These are phyloP conservation scores for Trematomus loennbergii DNA, from an alignment of 2,113 vertebrate species.

Conservation along the genomic window DNA sequence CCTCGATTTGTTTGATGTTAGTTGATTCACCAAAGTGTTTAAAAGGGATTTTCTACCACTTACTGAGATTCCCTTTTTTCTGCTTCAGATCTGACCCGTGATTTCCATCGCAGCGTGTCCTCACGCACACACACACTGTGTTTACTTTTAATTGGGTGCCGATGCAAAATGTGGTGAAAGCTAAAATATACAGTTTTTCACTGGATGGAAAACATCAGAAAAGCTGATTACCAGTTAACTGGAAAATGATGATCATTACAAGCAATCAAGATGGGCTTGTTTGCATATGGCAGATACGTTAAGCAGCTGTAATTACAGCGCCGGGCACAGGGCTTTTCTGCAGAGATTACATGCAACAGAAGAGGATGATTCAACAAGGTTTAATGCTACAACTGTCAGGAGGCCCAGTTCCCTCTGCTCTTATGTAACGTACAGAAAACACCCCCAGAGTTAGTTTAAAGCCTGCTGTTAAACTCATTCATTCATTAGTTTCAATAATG, in stretches of 20 bases:
- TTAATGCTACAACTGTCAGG: conserved; percentile 55
- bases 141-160: conserved; percentile 33
- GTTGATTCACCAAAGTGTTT: conserved; percentile 8
- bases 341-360: conserved; percentile 51
- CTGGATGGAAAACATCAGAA: conserved; percentile 63
- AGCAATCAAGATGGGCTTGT: conserved; percentile 74
- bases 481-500: not conserved
- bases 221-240: conserved; percentile 76
- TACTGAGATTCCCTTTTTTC: conserved; percentile 1
- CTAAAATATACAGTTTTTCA: conserved; percentile 26
- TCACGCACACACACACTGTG: not conserved
- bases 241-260: conserved; percentile 80
- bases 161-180: conserved; percentile 36
- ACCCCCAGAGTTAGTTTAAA: not conserved
- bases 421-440: conserved; percentile 12
- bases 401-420: conserved; percentile 26
- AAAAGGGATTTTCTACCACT: not conserved
- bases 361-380: conserved; percentile 38
- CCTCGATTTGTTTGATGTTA: not conserved
- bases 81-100: not conserved
- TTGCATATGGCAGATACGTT: conserved; percentile 72
- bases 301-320: conserved; percentile 73
- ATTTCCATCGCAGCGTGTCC: conserved; percentile 1
- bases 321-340: conserved; percentile 57
- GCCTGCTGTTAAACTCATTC: not conserved